Conservation (phyloP, 1,140 invertebrate species). For the Hyphantria cunea region DNA sequence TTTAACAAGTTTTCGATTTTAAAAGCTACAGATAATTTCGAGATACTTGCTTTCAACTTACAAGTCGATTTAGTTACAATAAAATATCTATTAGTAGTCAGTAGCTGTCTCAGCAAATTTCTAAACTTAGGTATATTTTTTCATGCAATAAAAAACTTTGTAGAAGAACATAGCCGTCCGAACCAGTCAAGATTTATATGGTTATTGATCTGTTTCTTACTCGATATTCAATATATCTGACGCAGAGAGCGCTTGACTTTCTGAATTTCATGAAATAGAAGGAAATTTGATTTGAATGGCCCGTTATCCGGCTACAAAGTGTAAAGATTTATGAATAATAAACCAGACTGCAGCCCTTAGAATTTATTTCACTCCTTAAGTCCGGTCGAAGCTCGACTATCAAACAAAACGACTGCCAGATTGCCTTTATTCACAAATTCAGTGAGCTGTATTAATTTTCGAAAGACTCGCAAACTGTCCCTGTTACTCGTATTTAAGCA, state of each 20-base stretch:
- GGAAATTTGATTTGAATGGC: conserved; percentile 21
- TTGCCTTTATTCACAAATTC: conserved; percentile 23
- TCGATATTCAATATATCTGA: neutral
- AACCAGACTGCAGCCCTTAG: conserved; percentile 27
- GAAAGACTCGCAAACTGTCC: conserved; percentile 20
- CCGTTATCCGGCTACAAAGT: conserved; percentile 21
- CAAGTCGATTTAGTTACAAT: too few species aligned
- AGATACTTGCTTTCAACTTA: too few species aligned
- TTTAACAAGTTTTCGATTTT: too few species aligned
- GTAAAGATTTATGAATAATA: conserved; percentile 29
- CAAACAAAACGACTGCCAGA: conserved; percentile 25
- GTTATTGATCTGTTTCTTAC: too few species aligned
- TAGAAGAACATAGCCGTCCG: too few species aligned
- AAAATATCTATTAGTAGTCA: too few species aligned
- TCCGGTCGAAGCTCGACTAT: conserved; percentile 25
- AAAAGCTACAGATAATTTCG: too few species aligned
- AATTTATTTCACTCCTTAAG: conserved; percentile 22
- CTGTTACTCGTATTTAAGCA: conserved; percentile 4
- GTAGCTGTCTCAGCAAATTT: too few species aligned
- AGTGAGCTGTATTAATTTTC: conserved; percentile 16
- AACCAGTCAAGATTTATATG: too few species aligned
- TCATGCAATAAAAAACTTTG: too few species aligned
- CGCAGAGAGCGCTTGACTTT: neutral
- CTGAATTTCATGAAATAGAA: conserved; percentile 17
- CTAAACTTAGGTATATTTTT: too few species aligned